Evolutionary conservation across 2,113 vertebrate genomes (phyloP).

Genomic region (Alligator sinensis): DNA sequence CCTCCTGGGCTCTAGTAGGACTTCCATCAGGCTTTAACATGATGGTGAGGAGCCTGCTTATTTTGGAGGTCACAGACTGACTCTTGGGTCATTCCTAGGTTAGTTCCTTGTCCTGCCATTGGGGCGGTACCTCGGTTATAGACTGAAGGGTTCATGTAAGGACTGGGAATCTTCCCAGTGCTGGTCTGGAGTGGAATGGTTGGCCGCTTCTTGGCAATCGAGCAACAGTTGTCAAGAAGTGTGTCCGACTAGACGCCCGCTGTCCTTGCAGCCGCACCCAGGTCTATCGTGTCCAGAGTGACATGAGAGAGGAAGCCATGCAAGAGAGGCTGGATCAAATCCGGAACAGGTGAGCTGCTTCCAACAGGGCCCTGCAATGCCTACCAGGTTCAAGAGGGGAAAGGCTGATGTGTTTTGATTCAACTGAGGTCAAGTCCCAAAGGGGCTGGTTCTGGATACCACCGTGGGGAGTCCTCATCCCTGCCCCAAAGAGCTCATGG

Average conservation of each 20-base stretch:
- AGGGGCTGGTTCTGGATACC: neutral
- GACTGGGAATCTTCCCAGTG: accelerated
- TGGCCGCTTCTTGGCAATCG: neutral
- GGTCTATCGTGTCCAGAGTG: constrained; percentile 30
- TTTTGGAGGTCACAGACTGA: neutral
- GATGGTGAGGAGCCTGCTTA: neutral
- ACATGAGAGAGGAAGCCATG: neutral
- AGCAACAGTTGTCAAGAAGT: neutral
- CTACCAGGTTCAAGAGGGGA: neutral
- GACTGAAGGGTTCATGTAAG: neutral
- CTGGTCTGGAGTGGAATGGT: neutral
- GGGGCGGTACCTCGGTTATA: accelerated
- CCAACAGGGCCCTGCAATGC: accelerated
- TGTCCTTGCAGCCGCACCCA: constrained; percentile 62
- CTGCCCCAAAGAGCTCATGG: neutral
- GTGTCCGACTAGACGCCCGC: neutral
- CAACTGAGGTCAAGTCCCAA: neutral
- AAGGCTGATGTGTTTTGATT: neutral
- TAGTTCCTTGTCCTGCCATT: too few species aligned
- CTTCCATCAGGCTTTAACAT: neutral
- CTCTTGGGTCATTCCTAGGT: neutral
- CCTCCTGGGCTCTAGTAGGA: neutral
- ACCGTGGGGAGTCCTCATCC: neutral
- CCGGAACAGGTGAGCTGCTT: constrained; percentile 23
- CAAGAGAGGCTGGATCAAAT: constrained; percentile 54